A percentile compares a stretch with the other conserved stretches of the same genome.
phyloP scores from a whole-genome alignment of 2,888 invertebrate genomes.

The Tinea semifulvella region DNA sequence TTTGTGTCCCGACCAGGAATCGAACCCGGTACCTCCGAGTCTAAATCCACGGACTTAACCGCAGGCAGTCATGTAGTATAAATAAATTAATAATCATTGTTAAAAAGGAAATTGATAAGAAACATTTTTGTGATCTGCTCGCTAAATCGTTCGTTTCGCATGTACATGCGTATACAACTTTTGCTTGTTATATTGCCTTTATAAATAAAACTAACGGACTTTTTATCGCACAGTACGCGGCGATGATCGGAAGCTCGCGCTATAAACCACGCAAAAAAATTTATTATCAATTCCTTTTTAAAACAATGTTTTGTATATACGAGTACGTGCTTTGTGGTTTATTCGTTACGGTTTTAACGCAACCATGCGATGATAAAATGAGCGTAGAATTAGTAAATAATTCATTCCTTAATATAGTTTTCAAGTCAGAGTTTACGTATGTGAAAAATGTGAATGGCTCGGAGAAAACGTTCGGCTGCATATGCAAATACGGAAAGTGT shows the following conservation, averaged over 20 bases:
- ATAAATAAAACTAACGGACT: not conserved
- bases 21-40: too few relatives aligned
- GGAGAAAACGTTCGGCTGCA: constrained; percentile 35
- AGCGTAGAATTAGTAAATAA: constrained; percentile 34
- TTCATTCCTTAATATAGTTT: constrained; percentile 23
- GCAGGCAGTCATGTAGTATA: too few relatives aligned
- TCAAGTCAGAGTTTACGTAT: constrained; percentile 32
- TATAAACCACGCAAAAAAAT: not conserved
- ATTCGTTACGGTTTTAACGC: not conserved
- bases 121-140: too few relatives aligned
- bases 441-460: constrained; percentile 30
- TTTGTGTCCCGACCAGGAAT: too few relatives aligned
- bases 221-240: not conserved
- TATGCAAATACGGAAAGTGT: constrained; percentile 25
- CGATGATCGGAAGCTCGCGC: not conserved
- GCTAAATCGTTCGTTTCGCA: too few relatives aligned
- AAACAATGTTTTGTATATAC: not conserved
- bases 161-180: not conserved
- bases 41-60: too few relatives aligned
- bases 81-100: too few relatives aligned
- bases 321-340: not conserved
- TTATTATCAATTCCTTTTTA: not conserved
- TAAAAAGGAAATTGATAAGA: too few relatives aligned
- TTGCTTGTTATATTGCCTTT: not conserved
- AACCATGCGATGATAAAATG: constrained; percentile 26